Conservation (phyloP, 1,140 invertebrate species). For the Zaprionus davidi region DNA sequence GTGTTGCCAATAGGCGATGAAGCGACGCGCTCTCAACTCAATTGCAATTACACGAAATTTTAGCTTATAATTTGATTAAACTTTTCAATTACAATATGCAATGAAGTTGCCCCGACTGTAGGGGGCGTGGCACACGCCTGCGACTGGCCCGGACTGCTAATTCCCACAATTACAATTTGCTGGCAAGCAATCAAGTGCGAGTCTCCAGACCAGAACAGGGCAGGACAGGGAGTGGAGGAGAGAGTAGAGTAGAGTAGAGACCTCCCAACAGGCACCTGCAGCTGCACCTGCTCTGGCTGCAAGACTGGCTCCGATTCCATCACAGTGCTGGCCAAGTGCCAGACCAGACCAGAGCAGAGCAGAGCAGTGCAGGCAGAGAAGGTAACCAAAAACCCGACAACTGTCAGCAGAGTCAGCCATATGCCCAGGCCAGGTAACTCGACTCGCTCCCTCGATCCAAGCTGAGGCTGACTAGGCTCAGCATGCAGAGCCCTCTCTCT, state of each 20-base stretch:
- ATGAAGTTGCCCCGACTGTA: conserved; percentile 64
- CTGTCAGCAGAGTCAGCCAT: conserved; percentile 51
- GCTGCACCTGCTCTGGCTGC: conserved; percentile 1
- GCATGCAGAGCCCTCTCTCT: conserved; percentile 2
- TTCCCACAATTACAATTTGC: conserved; percentile 81
- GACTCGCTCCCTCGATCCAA: conserved; percentile 1
- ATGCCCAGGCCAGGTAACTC: conserved; percentile 69
- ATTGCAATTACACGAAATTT: conserved; percentile 77
- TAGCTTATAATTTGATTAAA: conserved; percentile 81
- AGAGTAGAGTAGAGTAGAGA: neutral
- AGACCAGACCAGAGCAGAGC: conserved; percentile 9
- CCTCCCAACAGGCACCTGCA: conserved; percentile 48
- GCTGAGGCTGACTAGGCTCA: conserved; percentile 26
- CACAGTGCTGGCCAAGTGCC: conserved; percentile 58
- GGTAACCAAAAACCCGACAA: conserved; percentile 47
- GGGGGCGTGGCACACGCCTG: conserved; percentile 16
- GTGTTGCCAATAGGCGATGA: conserved; percentile 45
- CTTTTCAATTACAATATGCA: conserved; percentile 81
- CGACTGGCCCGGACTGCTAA: conserved; percentile 64
- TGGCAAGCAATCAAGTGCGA: conserved; percentile 76
- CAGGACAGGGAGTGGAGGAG: neutral
- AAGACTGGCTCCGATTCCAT: conserved; percentile 29
- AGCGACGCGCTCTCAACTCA: conserved; percentile 55
- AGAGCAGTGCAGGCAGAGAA: neutral
- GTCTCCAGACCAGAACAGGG: conserved; percentile 15